Base-by-base conservation (phyloP, 2,113 vertebrate genomes). In the Dermatemys mawii region DNA sequence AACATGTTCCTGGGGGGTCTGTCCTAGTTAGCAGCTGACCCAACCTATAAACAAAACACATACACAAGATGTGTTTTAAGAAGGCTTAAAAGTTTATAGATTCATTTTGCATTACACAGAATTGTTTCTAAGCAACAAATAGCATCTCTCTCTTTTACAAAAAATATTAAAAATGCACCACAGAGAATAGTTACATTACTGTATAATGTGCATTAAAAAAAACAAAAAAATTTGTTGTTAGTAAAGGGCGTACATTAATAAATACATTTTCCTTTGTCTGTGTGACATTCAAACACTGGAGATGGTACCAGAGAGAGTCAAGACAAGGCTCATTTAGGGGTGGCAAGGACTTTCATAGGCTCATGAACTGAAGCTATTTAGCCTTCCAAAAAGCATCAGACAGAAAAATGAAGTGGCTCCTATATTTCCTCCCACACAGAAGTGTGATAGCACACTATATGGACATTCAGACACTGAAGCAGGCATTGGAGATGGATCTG, bases 71-170 rank as follows among this genome's bases (percentile, higher is more conserved):
- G 10, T 11, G 0, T 75, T 67, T 50, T 6, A 70, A 55, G 80
- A 84, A 53, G 53, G 49, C 85, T 84, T 88, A n/a, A 63, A 55
- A 83, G 79, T 11, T 35, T 0, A 32, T 0, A 0, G 41, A 88
- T 91, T 91, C 57, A 2, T 89, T 89, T 32, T 44, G 81, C 38
- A 16, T 79, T 70, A 67, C 48, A 5, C 48, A 79, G 91, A 76
- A 88, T 96, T 93, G 95, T 96, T 97, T 78, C 96, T 96, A 96
- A 96, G 97, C 95, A 97, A 96, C 97, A 60, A 82, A 17, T 3
- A 35, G 78, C 60, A 60, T 67, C 90, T 87, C 27, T 70, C 4
- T 38, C 87, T 93, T 89, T 73, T 8, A 76, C 26, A 16, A 76
- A 60, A 76, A 27, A 76, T 76, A 89, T 44, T 83, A 92, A 54